phyloP scores from a whole-genome alignment of 2,797 vertebrate species.

The Argya squamiceps region DNA sequence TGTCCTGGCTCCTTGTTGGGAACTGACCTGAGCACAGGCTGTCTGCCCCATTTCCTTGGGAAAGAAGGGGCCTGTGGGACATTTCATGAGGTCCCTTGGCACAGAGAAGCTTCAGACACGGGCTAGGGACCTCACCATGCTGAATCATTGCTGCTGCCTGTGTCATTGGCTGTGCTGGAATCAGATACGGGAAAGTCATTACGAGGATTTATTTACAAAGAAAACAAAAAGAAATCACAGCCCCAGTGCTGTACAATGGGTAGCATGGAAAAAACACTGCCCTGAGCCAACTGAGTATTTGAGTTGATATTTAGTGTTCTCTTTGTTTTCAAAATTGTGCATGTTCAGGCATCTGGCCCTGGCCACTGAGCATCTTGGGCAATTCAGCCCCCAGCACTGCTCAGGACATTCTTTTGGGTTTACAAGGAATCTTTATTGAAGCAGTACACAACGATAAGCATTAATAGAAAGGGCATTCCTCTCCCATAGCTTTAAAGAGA shows the following conservation, averaged over 20 bases:
- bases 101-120: neutral
- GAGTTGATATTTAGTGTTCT: neutral
- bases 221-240: conserved; percentile 14
- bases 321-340: neutral
- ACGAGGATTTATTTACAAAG: neutral
- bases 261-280: neutral
- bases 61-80: neutral
- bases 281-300: neutral
- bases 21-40: neutral
- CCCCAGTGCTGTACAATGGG: neutral
- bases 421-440: conserved; percentile 43
- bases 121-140: neutral
- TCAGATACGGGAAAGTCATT: neutral
- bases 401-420: conserved; percentile 40
- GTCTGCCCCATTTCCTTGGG: neutral
- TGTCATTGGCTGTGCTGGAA: neutral
- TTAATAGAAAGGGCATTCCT: conserved; percentile 28
- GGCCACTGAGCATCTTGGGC: neutral
- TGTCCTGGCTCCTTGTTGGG: neutral
- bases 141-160: neutral
- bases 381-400: neutral
- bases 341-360: neutral
- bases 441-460: neutral
- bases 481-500: conserved; percentile 24
- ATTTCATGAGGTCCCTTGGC: neutral